Evolutionary conservation across 2,113 vertebrate species (phyloP).

Genomic region (Phylloscopus trochiloides): DNA sequence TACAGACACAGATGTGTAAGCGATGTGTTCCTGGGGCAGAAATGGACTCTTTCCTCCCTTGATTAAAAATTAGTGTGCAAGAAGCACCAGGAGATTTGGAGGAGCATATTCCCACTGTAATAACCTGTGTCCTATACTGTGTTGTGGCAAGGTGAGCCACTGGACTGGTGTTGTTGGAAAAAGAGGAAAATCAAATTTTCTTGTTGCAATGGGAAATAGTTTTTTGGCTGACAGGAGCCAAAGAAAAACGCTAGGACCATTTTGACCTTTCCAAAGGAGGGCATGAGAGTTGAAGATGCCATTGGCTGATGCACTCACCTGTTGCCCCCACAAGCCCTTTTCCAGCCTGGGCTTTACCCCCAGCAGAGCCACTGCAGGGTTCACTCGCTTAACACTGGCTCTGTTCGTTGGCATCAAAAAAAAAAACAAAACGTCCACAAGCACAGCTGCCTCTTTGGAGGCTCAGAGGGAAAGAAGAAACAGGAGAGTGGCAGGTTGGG

Average conservation of each 20-base stretch:
- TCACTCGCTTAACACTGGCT: neutral
- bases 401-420: neutral
- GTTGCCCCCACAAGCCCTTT: neutral
- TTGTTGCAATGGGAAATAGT: neutral
- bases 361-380: neutral
- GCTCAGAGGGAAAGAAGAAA: fast-evolving
- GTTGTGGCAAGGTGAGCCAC: neutral
- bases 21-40: neutral
- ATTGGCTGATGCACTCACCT: neutral
- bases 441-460: neutral
- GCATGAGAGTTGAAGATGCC: neutral
- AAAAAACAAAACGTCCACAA: fast-evolving
- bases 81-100: neutral
- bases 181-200: neutral
- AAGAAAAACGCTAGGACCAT: neutral
- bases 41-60: neutral
- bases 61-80: neutral
- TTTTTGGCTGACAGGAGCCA: neutral
- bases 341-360: neutral
- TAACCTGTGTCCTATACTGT: neutral
- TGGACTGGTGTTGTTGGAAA: neutral
- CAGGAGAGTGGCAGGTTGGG: neutral
- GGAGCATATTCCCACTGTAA: neutral
- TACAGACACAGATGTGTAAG: neutral
- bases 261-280: neutral